Base-by-base conservation (phyloP, 1,140 invertebrate species). In the Rhizoglyphus robini region DNA sequence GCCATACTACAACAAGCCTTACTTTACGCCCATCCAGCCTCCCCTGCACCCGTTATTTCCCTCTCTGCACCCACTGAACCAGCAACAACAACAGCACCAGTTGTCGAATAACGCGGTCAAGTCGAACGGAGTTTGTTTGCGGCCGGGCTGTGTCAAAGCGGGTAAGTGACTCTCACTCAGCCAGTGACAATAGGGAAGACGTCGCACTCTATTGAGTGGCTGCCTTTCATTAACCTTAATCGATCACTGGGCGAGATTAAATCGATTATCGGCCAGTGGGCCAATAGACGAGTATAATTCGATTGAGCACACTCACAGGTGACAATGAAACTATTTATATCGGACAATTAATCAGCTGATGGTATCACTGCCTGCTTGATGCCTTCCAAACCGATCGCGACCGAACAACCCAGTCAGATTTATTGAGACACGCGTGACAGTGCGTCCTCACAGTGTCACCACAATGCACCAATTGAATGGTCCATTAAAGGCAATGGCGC, bases 121-220 rank as follows among this genome's bases (percentile, higher is more conserved):
- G 23, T 11, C n/a, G 36, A 63, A 69, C 13, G 66, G 70, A 30
- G 66, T 74, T 58, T 76, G 75, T 63, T 61, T 74, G 29, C 74
- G 73, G 27, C 70, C 71, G 48, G 75, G 75, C 58, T 77, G 76
- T 67, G 75, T 76, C 4, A 67, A 66, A 63, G 71, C 74, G 54
- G 75, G 75, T 76, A 69, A 71, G 68, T 65, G 20, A 13, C 2
- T 3, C 36, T 18, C 8, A 11, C 18, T 41, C 36, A 41, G 8
- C 18, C 18, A 11, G 36, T 41, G n/a, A n/a, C n/a, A n/a, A n/a
- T n/a, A n/a, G n/a, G n/a, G n/a, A n/a, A n/a, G n/a, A n/a, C n/a
- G n/a, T n/a, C n/a, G 23, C 8, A 20, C 15, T 54, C 51, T 54
- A 54, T 54, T 32, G 51, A 54, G 20, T 54, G 8, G 51, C 51